Evolutionary conservation across 2,888 invertebrate species (phyloP).

Genomic region (Cryptophagus acutangulus): DNA sequence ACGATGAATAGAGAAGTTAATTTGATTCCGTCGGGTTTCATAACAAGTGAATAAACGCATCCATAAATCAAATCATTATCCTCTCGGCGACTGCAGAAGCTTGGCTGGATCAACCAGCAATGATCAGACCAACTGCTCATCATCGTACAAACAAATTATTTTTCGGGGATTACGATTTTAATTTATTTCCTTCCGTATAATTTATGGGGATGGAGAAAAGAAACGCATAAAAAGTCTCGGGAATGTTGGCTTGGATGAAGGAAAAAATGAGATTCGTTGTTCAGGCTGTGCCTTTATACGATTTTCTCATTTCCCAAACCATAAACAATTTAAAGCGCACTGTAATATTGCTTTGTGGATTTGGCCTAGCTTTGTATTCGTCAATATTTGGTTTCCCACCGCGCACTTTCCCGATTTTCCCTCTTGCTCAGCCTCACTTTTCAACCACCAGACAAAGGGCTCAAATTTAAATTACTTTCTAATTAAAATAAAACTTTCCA

Average conservation of each 20-base stretch:
- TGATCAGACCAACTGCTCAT: constrained; percentile 16
- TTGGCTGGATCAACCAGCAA: constrained; percentile 18
- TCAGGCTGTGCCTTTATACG: no score
- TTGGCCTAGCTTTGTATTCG: constrained; percentile 33
- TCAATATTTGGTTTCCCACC: constrained; percentile 39
- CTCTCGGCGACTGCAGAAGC: constrained; percentile 22
- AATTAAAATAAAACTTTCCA: constrained; percentile 8
- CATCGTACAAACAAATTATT: no score
- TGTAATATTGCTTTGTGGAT: constrained; percentile 39
- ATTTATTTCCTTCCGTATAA: no score
- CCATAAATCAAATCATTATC: constrained; percentile 43
- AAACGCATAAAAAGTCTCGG: no score
- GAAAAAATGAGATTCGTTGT: no score
- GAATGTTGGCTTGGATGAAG: no score
- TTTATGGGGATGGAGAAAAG: no score
- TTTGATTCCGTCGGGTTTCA: constrained; percentile 38
- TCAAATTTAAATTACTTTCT: constrained; percentile 8
- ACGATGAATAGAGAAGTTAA: constrained; percentile 34
- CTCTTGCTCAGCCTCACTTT: constrained; percentile 5
- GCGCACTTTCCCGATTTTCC: constrained; percentile 21
- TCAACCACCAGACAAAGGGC: neutral
- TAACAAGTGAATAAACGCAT: constrained; percentile 42
- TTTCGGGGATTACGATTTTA: no score
- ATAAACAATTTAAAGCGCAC: no score
- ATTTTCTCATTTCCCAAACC: no score